A percentile compares a stretch with the other conserved stretches of the same genome.
These are phyloP conservation scores for Lampropteryx suffumata DNA, from an alignment of 2,888 invertebrate species.

Conservation along the genomic window DNA sequence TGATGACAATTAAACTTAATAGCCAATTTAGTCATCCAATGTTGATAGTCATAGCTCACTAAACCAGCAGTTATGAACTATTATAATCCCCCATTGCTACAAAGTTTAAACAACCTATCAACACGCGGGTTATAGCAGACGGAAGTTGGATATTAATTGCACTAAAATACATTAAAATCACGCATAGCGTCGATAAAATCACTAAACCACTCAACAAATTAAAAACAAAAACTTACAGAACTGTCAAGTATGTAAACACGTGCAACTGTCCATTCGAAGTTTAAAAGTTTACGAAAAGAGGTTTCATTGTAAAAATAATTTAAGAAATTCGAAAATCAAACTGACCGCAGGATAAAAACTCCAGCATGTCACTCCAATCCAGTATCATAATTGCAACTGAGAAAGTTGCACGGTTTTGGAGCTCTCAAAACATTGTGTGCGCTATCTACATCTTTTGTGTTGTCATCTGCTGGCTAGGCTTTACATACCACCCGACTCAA, in stretches of 20 bases:
- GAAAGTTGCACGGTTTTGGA: constrained; percentile 57
- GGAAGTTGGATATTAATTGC: constrained; percentile 25
- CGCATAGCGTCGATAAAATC: constrained; percentile 9
- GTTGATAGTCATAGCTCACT: neutral
- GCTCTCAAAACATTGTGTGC: constrained; percentile 56
- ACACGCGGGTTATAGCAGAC: constrained; percentile 7
- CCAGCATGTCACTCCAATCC: constrained; percentile 79
- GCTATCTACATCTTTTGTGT: constrained; percentile 57
- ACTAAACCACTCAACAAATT: constrained; percentile 2
- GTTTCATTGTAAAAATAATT: neutral
- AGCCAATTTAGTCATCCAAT: neutral
- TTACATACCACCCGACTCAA: constrained; percentile 3
- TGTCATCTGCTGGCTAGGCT: constrained; percentile 31
- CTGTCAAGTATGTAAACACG: neutral
- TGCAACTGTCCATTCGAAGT: neutral
- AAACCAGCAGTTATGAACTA: constrained; percentile 6
- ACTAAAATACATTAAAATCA: constrained; percentile 19
- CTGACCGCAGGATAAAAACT: constrained; percentile 75
- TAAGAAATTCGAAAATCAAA: constrained; percentile 41
- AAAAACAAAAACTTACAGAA: constrained; percentile 11
- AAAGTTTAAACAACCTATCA: constrained; percentile 16
- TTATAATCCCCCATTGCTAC: constrained; percentile 2
- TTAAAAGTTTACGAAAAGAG: neutral
- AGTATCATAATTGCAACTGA: constrained; percentile 77
- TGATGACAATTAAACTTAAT: too few species aligned